phyloP scores from a whole-genome alignment of 2,113 vertebrate genomes.

The Percina caprodes region DNA sequence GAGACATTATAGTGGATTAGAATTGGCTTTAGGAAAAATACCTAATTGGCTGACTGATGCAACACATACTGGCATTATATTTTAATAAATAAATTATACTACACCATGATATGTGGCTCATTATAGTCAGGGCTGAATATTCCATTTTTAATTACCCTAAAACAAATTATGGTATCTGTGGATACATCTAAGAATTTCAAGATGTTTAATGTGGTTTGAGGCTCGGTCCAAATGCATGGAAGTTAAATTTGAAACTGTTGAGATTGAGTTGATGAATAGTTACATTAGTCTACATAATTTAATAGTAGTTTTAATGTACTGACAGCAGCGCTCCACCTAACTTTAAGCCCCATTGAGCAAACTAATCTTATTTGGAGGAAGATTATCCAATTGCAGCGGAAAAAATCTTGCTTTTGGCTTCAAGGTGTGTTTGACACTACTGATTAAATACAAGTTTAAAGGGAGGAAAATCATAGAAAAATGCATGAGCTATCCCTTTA shows the following conservation, averaged over 20 bases:
- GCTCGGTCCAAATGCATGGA: not conserved
- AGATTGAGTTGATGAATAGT: not conserved
- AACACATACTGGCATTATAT: conserved; percentile 3
- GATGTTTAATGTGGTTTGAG: not conserved
- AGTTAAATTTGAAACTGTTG: not conserved
- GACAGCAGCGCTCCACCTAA: not conserved
- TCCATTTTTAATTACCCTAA: conserved; percentile 20
- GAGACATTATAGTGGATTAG: conserved; percentile 28
- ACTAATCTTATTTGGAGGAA: not conserved
- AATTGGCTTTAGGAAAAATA: conserved; percentile 28
- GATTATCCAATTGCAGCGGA: not conserved
- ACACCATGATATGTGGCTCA: not conserved
- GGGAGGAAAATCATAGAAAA: conserved; percentile 9
- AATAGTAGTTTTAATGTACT: not conserved
- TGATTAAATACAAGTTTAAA: conserved; percentile 12
- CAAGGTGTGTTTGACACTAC: not conserved
- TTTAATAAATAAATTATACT: conserved; percentile 20
- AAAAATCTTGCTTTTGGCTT: conserved; percentile 7
- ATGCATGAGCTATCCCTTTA: conserved; percentile 22
- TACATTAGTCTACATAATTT: not conserved
- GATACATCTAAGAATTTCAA: not conserved
- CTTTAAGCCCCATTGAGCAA: not conserved
- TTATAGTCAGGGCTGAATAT: not conserved
- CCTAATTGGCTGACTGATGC: conserved; percentile 17
- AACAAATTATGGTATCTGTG: not conserved